Evolutionary conservation across 2,888 invertebrate species (phyloP).

Genomic region (Leptinotarsa haldemani): DNA sequence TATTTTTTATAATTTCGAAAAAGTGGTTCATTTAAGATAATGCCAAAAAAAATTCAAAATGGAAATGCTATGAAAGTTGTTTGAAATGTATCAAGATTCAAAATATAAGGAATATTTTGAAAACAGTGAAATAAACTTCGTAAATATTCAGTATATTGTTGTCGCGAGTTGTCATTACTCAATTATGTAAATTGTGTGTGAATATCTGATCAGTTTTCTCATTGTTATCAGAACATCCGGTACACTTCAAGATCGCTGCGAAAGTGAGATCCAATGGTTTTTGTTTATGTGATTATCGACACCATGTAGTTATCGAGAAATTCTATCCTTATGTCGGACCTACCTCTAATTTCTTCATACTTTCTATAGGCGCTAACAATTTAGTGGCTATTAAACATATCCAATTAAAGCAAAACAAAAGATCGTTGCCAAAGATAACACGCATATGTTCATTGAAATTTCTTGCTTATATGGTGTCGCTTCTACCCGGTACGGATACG

Average conservation of each 20-base stretch:
- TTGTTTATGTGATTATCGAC: constrained; percentile 2
- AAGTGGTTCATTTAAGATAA: too few species aligned
- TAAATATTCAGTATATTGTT: too few species aligned
- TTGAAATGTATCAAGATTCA: too few species aligned
- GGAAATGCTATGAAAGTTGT: too few species aligned
- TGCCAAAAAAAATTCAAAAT: too few species aligned
- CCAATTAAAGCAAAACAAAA: constrained; percentile 16
- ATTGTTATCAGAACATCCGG: not conserved
- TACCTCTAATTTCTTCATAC: constrained; percentile 3
- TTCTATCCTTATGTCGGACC: not conserved
- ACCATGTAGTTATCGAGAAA: constrained; percentile 10
- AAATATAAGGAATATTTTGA: too few species aligned
- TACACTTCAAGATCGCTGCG: not conserved
- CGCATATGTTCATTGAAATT: constrained; percentile 4
- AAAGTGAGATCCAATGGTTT: not conserved
- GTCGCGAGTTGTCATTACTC: too few species aligned
- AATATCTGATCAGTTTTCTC: too few species aligned
- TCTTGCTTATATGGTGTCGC: not conserved
- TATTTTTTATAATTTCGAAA: too few species aligned
- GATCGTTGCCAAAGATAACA: constrained; percentile 15
- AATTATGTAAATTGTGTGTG: too few species aligned
- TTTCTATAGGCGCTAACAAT: constrained; percentile 12
- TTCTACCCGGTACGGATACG: not conserved
- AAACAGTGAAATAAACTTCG: too few species aligned
- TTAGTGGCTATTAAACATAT: constrained; percentile 12